phyloP scores from a whole-genome alignment of 2,797 vertebrate genomes.

The Anguilla anguilla region DNA sequence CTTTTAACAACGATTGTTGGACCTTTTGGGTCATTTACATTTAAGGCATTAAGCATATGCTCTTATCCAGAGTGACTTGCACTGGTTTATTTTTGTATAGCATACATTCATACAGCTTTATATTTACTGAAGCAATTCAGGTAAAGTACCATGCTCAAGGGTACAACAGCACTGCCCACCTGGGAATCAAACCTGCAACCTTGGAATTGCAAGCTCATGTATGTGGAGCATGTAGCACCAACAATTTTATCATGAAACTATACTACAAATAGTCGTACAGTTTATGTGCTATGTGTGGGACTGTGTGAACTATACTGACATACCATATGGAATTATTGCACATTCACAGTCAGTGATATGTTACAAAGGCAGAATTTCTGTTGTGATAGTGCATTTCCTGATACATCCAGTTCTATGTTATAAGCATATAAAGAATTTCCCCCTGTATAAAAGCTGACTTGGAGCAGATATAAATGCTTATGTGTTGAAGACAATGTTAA shows the following conservation, averaged over 20 bases:
- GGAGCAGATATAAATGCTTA: constrained; percentile 28
- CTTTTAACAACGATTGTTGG: background rate
- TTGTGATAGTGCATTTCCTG: background rate
- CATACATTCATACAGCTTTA: background rate
- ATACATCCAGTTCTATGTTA: background rate
- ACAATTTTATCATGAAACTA: background rate
- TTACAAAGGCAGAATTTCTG: background rate
- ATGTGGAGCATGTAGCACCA: background rate
- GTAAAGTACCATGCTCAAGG: background rate
- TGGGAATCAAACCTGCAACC: background rate
- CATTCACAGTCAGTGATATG: background rate
- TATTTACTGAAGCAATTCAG: background rate
- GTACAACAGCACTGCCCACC: background rate
- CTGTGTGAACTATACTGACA: background rate
- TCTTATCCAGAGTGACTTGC: too few relatives aligned
- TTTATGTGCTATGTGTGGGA: background rate
- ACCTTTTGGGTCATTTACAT: background rate
- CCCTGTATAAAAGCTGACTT: background rate
- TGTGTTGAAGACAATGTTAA: constrained; percentile 30
- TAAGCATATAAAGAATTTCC: background rate
- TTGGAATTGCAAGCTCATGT: background rate
- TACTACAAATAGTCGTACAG: background rate
- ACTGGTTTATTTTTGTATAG: too few relatives aligned
- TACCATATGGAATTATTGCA: background rate
- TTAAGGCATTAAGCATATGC: too few relatives aligned